Conservation (phyloP, 2,888 invertebrate species). For the Eubasilissa splendida region DNA sequence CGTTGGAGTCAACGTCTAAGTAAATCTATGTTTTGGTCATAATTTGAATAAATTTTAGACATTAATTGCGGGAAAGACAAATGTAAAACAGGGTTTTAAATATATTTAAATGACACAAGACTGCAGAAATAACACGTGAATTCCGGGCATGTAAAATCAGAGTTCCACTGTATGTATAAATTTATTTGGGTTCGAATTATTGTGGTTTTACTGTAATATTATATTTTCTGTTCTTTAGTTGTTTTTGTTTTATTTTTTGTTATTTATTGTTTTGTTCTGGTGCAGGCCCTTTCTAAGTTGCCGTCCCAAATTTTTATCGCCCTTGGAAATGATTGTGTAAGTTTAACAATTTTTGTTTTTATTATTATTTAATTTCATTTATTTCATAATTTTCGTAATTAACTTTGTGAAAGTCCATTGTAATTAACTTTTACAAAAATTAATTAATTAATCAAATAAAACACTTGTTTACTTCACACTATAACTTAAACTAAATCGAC, state of each 20-base stretch:
- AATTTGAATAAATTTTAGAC: too few relatives aligned
- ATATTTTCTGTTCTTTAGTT: neutral
- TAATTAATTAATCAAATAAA: too few relatives aligned
- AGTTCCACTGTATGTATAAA: neutral
- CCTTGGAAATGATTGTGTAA: constrained; percentile 69
- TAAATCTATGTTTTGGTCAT: too few relatives aligned
- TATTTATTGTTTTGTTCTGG: constrained; percentile 51
- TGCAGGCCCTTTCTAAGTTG: constrained; percentile 70
- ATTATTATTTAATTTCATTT: constrained; percentile 45
- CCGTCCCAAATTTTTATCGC: constrained; percentile 70
- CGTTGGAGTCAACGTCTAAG: too few relatives aligned
- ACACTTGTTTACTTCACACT: too few relatives aligned
- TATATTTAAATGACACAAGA: too few relatives aligned
- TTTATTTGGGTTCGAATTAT: neutral
- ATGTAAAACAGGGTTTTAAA: too few relatives aligned
- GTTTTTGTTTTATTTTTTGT: constrained; percentile 34
- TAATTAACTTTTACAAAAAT: too few relatives aligned
- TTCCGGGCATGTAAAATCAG: neutral
- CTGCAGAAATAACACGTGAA: too few relatives aligned
- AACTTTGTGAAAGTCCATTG: too few relatives aligned
- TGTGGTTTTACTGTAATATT: neutral
- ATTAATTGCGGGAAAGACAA: too few relatives aligned
- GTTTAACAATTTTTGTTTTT: constrained; percentile 60
- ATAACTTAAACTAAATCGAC: too few relatives aligned
- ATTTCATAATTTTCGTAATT: neutral